Evolutionary conservation across 2,113 vertebrate genomes (phyloP).

Genomic region (Tetrao urogallus): DNA sequence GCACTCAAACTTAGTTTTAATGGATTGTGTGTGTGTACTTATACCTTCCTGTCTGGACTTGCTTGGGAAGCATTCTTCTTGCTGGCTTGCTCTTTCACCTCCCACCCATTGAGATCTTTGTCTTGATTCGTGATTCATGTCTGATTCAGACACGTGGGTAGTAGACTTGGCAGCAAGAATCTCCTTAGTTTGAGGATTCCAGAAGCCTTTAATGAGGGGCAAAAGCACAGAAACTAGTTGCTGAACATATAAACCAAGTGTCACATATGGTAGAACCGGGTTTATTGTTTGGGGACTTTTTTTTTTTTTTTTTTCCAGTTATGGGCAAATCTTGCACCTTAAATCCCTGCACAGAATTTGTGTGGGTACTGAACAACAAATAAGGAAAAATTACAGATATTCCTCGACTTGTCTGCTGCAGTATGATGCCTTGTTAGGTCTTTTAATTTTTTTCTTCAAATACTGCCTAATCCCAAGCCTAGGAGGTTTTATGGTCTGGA

Average conservation of each 20-base stretch:
- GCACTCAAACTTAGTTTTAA: neutral
- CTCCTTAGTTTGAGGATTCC: constrained; percentile 21
- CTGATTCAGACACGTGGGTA: constrained; percentile 63
- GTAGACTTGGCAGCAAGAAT: constrained; percentile 42
- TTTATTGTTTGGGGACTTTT: neutral
- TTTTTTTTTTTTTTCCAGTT: neutral
- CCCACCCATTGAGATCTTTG: constrained; percentile 61
- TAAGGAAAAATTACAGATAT: neutral
- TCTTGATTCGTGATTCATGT: constrained; percentile 54
- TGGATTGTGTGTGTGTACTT: neutral
- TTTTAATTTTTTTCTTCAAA: neutral
- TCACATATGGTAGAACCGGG: neutral
- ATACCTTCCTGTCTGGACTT: neutral
- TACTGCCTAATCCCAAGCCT: neutral
- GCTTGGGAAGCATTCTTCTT: constrained; percentile 12
- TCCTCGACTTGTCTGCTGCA: neutral
- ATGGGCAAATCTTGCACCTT: neutral
- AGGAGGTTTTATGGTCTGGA: neutral
- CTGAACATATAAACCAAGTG: neutral
- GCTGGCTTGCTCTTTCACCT: constrained; percentile 59
- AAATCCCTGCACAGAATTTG: neutral
- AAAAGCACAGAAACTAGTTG: neutral
- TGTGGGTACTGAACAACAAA: neutral
- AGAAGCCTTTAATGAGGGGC: constrained; percentile 31
- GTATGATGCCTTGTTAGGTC: neutral